Evolutionary conservation across 2,888 invertebrate genomes (phyloP).

Genomic region (Hofmannophila pseudospretella): DNA sequence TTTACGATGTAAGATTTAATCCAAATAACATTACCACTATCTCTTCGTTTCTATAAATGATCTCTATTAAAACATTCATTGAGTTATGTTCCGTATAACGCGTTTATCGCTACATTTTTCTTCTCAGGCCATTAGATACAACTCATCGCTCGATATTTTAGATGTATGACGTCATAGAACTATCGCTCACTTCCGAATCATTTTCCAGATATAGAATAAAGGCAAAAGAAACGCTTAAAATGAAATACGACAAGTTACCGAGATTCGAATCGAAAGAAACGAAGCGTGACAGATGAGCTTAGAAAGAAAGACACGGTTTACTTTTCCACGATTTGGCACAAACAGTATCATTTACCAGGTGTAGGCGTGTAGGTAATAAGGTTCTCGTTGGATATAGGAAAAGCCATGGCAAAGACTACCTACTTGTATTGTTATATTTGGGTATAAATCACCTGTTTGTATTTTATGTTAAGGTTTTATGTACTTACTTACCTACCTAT

Average conservation of each 20-base stretch:
- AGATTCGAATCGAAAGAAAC: slow-evolving; percentile 7
- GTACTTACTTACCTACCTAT: too few relatives aligned
- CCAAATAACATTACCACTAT: neutral
- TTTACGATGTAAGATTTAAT: neutral
- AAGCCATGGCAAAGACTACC: too few relatives aligned
- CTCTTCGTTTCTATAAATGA: too few relatives aligned
- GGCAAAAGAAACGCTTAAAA: slow-evolving; percentile 23
- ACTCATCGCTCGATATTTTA: slow-evolving; percentile 14
- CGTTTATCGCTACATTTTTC: neutral
- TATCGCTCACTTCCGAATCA: slow-evolving; percentile 44
- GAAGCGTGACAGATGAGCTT: neutral
- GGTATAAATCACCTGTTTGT: too few relatives aligned
- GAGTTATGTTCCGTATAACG: neutral
- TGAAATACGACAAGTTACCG: slow-evolving; percentile 45
- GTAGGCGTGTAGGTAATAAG: too few relatives aligned
- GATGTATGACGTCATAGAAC: slow-evolving; percentile 23
- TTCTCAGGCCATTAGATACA: slow-evolving; percentile 3
- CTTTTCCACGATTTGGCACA: too few relatives aligned
- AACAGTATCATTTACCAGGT: too few relatives aligned
- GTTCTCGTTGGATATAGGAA: too few relatives aligned
- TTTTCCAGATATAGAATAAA: slow-evolving; percentile 37
- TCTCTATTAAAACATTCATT: neutral
- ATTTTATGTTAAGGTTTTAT: too few relatives aligned
- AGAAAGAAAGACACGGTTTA: neutral
- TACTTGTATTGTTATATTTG: too few relatives aligned